Conservation (phyloP, 2,797 vertebrate genomes). For the Melanotaenia nigrans region DNA sequence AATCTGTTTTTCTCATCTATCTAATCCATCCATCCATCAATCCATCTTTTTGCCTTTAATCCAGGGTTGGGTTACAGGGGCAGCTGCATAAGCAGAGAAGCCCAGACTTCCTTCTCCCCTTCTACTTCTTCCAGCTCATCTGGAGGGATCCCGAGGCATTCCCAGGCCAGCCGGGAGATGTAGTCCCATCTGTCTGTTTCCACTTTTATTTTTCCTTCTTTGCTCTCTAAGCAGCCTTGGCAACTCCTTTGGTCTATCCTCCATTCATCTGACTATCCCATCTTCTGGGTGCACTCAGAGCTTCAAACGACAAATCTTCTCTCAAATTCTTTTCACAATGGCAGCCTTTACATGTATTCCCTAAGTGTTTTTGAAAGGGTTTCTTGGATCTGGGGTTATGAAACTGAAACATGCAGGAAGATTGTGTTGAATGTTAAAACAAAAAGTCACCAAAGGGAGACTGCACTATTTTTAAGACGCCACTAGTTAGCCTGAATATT, state of each 20-base stretch:
- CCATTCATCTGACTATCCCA: slow-evolving; percentile 21
- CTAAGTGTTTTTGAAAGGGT: slow-evolving; percentile 15
- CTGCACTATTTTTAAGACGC: not conserved
- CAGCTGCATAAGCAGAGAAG: no score
- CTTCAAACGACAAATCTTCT: slow-evolving; percentile 44
- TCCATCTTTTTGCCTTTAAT: no score
- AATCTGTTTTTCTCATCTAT: slow-evolving; percentile 46
- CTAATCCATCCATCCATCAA: slow-evolving; percentile 26
- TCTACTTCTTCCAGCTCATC: no score
- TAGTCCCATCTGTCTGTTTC: slow-evolving; percentile 47
- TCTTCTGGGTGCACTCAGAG: slow-evolving; percentile 21
- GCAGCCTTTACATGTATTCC: not conserved
- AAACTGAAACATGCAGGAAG: not conserved
- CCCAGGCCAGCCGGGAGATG: no score
- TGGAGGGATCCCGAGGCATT: no score
- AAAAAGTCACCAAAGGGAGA: not conserved
- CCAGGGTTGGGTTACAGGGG: no score
- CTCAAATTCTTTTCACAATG: slow-evolving; percentile 15
- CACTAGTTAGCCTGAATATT: not conserved
- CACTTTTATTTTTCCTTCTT: slow-evolving; percentile 37
- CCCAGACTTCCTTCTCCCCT: no score
- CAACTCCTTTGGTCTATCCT: slow-evolving; percentile 44
- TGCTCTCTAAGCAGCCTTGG: slow-evolving; percentile 35
- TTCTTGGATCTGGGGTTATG: slow-evolving; percentile 1
- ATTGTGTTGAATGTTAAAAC: not conserved